Percentiles rank a stretch among this genome's conserved stretches.
Conservation (phyloP, 2,797 vertebrate genomes). For the Aeoliscus strigatus region DNA sequence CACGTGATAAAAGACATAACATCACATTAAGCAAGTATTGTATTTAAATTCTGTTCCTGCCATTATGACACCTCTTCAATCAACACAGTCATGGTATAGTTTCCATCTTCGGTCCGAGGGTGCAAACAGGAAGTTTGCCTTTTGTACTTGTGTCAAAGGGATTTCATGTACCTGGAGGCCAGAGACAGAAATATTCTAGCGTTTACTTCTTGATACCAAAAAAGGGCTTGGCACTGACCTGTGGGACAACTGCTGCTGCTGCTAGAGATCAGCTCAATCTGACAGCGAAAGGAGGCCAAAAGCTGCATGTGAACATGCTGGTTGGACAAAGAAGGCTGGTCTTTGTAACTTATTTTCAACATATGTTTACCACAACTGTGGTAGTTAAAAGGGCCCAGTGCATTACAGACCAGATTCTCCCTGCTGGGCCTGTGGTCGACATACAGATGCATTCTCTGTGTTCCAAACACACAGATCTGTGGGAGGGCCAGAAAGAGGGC, state of each 20-base stretch:
- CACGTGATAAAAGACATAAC: slow-evolving; percentile 10
- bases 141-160: slow-evolving; percentile 28
- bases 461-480: slow-evolving; percentile 16
- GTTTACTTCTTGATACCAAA: slow-evolving; percentile 57
- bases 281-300: slow-evolving; percentile 29
- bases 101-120: slow-evolving; percentile 23
- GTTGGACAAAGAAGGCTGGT: slow-evolving; percentile 18
- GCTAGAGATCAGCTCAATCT: slow-evolving; percentile 37
- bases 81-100: slow-evolving; percentile 25
- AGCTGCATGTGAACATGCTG: slow-evolving; percentile 13
- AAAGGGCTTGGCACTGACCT: slow-evolving; percentile 61
- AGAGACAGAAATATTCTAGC: slow-evolving; percentile 60
- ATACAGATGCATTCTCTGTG: slow-evolving; percentile 23
- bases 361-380: slow-evolving; percentile 24
- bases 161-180: slow-evolving; percentile 23
- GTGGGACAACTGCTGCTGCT: slow-evolving; percentile 40
- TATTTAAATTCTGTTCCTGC: slow-evolving; percentile 33
- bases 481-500: not conserved
- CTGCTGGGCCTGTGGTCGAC: slow-evolving; percentile 18
- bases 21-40: slow-evolving; percentile 28
- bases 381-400: slow-evolving; percentile 19
- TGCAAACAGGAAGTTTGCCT: slow-evolving; percentile 33
- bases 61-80: slow-evolving; percentile 26
- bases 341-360: slow-evolving; percentile 23
- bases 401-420: slow-evolving; percentile 21